These are phyloP conservation scores for Cebus imitator DNA, from an alignment of 2,113 vertebrate species.

Conservation along the genomic window DNA sequence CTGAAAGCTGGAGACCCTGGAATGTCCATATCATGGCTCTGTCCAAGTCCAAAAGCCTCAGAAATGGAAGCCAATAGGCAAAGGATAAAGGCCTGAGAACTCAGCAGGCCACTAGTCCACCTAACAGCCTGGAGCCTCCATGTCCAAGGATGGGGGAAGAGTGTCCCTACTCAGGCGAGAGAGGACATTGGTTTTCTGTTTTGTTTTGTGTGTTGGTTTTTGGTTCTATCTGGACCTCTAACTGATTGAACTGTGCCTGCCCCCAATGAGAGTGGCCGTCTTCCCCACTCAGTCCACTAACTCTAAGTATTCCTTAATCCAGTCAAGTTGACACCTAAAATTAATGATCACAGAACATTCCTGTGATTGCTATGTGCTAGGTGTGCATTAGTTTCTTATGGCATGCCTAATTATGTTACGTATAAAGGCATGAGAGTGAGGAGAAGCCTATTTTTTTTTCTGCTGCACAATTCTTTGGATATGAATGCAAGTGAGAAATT, in stretches of 20 bases:
- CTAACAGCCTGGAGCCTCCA: neutral
- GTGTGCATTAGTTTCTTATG: neutral
- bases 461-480: neutral
- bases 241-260: neutral
- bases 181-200: neutral
- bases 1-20: neutral
- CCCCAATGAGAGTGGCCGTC: neutral
- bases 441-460: neutral
- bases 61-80: neutral
- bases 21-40: neutral
- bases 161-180: neutral
- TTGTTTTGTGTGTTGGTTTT: neutral
- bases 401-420: neutral
- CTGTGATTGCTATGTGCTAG: too few species aligned
- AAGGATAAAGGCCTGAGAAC: neutral
- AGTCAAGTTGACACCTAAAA: neutral
- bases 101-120: neutral
- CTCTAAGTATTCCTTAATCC: neutral
- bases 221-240: neutral
- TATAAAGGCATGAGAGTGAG: neutral
- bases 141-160: neutral
- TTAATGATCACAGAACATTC: neutral
- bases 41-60: neutral
- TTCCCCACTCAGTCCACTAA: neutral
- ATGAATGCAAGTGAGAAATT: neutral